Base-by-base conservation (phyloP, 2,113 vertebrate species). In the Malurus elegans region DNA sequence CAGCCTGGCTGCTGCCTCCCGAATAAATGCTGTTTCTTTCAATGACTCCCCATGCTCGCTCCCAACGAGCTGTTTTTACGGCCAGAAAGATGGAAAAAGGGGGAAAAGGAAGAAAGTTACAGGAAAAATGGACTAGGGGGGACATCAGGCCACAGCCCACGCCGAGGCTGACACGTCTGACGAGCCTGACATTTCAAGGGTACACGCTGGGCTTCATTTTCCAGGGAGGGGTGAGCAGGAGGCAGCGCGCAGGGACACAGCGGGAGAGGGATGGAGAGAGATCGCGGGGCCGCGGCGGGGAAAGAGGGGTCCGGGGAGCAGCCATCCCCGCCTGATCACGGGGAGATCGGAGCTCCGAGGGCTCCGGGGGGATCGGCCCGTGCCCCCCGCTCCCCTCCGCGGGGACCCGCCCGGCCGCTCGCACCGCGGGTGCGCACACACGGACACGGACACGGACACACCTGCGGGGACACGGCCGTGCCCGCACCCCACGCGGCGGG, bases 171-270 rank as follows among this genome's bases (percentile, higher is more conserved):
- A 69, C 75, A 94, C 81, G 24, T 78, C 34, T 65, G 89, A 42
- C 4, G 31, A 90, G 71, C 40, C 88, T 62, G 79, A 89, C 84
- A 71, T 91, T 91, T 84, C 90, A 84, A 95, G 96, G 93, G 92
- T 90, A 96, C 53, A 75, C 0, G 64, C 47, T 2, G 58, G 83
- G 86, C 61, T 70, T 28, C 48, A 9, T 73, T 51, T 86, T 44
- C 26, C 34, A 14, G 18, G 3, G 17, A 38, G 38, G 60, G 38
- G 19, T 1, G 42, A 57, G 58, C 72, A 53, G 45, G 38, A 64
- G 64, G 32, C 42, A 36, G 50, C 23, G 61, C 23, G 45, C 31
- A 79, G 57, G 76, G 54, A 62, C 88, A 64, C 42, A 23, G 44
- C n/a, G 28, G 40, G 48, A 31, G 69, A 36, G 5, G 14, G 57